Conservation (phyloP, 2,888 invertebrate genomes). For the Diadegma fenestrale region DNA sequence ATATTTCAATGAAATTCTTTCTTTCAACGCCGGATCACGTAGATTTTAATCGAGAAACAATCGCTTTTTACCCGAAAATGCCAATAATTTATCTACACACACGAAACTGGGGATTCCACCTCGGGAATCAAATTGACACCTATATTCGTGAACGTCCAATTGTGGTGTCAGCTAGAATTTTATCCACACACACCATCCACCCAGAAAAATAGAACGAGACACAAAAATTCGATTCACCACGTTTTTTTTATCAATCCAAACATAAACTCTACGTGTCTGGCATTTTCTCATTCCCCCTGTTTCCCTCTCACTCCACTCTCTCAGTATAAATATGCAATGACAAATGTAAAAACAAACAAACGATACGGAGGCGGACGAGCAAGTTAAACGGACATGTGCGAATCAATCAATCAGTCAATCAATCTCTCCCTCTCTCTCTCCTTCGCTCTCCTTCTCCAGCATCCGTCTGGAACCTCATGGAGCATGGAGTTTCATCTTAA, state of each 20-base stretch:
- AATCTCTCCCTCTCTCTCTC: not conserved
- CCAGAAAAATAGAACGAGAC: not conserved
- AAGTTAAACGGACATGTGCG: too few relatives aligned
- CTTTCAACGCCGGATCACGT: conserved; percentile 23
- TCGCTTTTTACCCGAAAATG: conserved; percentile 28
- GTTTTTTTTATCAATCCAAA: not conserved
- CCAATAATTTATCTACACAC: conserved; percentile 56
- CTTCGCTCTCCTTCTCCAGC: not conserved
- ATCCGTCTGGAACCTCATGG: not conserved
- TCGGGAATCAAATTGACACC: conserved; percentile 56
- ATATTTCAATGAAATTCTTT: conserved; percentile 22
- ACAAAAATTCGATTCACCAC: not conserved
- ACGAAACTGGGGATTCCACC: conserved; percentile 26
- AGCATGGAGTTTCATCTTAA: too few relatives aligned
- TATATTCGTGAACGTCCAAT: conserved; percentile 33
- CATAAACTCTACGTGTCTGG: not conserved
- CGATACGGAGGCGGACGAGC: too few relatives aligned
- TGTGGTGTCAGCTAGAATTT: conserved; percentile 45
- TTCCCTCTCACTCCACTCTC: not conserved
- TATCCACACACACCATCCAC: not conserved
- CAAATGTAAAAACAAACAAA: not conserved
- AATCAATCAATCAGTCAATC: too few relatives aligned
- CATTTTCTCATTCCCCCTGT: not conserved
- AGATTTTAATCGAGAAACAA: conserved; percentile 37
- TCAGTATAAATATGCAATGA: not conserved